Percentiles rank a stretch among this genome's conserved stretches.
Evolutionary conservation across 2,888 invertebrate genomes (phyloP).

Genomic region (Nephrotoma appendiculata): DNA sequence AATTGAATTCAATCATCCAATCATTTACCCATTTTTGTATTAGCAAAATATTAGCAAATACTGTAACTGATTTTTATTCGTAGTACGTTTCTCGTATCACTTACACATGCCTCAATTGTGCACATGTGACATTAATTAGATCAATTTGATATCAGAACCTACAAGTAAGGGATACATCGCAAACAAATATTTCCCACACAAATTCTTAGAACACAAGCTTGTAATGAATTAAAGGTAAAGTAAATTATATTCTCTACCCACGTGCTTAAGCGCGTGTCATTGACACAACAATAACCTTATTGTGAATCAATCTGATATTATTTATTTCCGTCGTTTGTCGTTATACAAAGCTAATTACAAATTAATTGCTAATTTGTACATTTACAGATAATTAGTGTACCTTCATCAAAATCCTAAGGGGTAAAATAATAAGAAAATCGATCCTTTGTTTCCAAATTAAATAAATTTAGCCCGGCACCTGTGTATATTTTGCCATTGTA

Average conservation of each 20-base stretch:
- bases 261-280: neutral
- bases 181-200: neutral
- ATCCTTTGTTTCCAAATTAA: neutral
- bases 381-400: neutral
- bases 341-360: neutral
- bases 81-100: no score
- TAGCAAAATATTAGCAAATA: no score
- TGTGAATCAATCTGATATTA: neutral
- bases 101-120: no score
- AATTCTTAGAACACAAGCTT: neutral
- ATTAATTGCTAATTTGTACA: neutral
- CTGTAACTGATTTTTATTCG: no score
- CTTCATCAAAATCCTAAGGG: neutral
- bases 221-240: neutral
- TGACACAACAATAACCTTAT: neutral
- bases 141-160: no score
- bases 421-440: neutral
- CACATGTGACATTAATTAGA: no score
- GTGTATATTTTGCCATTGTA: neutral
- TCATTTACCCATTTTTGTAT: no score
- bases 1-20: no score
- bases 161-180: neutral
- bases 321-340: neutral
- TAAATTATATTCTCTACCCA: neutral
- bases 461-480: neutral